phyloP scores from a whole-genome alignment of 2,888 invertebrate genomes.

The Acrocyrtus sp. region DNA sequence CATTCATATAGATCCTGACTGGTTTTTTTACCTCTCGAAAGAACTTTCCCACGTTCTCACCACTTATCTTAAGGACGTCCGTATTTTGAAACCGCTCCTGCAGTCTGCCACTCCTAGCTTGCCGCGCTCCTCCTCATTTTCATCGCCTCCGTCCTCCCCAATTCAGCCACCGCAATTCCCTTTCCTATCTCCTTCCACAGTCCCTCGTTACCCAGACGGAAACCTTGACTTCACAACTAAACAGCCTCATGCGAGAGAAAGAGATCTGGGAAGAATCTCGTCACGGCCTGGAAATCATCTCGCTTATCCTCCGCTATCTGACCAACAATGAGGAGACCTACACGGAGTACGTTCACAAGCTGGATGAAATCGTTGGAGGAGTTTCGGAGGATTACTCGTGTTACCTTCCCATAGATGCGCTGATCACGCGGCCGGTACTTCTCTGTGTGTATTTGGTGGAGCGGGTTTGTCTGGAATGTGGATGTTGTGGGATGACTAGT shows the following conservation, averaged over 20 bases:
- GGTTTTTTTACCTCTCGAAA: conserved; percentile 58
- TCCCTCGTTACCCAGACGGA: conserved; percentile 27
- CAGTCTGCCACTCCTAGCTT: no score
- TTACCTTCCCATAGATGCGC: conserved; percentile 45
- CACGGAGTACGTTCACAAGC: not conserved
- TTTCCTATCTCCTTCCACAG: conserved; percentile 47
- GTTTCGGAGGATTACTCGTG: conserved; percentile 39
- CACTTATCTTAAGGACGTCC: conserved; percentile 35
- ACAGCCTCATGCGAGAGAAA: conserved; percentile 36
- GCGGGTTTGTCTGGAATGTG: conserved; percentile 8
- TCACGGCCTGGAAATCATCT: conserved; percentile 56
- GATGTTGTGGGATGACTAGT: conserved; percentile 16
- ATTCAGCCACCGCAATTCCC: conserved; percentile 34
- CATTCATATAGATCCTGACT: conserved; percentile 56
- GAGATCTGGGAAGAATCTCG: conserved; percentile 55
- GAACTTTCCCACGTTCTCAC: conserved; percentile 47
- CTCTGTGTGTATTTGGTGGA: conserved; percentile 11
- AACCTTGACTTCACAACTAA: not conserved
- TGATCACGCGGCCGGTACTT: conserved; percentile 37
- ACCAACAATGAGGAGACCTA: conserved; percentile 42
- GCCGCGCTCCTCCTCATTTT: not conserved
- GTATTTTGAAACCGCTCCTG: not conserved
- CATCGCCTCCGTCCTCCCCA: not conserved
- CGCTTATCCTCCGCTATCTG: conserved; percentile 38
- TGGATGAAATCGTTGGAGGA: conserved; percentile 1